These are phyloP conservation scores for Rhinolophus ferrumequinum DNA, from an alignment of 2,113 vertebrate species.

Conservation along the genomic window DNA sequence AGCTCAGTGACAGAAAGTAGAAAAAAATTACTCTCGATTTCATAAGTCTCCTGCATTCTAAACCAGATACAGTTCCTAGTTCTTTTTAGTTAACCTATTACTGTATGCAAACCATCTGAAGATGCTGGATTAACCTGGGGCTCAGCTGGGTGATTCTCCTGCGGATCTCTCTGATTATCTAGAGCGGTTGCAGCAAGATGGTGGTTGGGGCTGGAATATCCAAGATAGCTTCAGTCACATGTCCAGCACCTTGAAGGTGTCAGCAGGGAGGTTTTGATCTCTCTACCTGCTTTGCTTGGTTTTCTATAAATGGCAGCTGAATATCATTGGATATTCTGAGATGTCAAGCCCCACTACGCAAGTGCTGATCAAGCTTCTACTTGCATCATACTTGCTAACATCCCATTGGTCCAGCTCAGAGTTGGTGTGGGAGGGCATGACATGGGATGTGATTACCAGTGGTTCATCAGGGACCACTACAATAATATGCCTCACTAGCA, in stretches of 20 bases:
- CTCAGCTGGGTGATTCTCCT: neutral
- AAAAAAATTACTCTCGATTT: neutral
- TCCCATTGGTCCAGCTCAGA: neutral
- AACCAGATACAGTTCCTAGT: neutral
- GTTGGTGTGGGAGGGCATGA: neutral
- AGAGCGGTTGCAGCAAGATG: neutral
- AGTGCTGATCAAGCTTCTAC: neutral
- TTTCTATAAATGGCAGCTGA: neutral
- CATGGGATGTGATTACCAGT: neutral
- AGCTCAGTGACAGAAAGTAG: neutral
- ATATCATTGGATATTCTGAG: neutral
- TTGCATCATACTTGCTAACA: neutral
- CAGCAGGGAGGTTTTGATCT: neutral
- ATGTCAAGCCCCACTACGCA: neutral
- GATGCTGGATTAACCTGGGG: neutral
- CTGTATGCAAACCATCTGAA: neutral
- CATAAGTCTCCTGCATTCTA: neutral
- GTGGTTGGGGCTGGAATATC: neutral
- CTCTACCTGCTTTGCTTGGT: neutral
- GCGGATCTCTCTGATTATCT: neutral
- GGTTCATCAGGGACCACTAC: neutral
- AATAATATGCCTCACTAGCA: neutral
- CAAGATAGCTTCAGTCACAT: neutral
- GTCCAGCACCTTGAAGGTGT: neutral
- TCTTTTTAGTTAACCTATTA: neutral